A percentile compares a stretch with the other conserved stretches of the same genome.
Conservation (phyloP, 2,113 vertebrate species). For the Lycocorax pyrrhopterus region DNA sequence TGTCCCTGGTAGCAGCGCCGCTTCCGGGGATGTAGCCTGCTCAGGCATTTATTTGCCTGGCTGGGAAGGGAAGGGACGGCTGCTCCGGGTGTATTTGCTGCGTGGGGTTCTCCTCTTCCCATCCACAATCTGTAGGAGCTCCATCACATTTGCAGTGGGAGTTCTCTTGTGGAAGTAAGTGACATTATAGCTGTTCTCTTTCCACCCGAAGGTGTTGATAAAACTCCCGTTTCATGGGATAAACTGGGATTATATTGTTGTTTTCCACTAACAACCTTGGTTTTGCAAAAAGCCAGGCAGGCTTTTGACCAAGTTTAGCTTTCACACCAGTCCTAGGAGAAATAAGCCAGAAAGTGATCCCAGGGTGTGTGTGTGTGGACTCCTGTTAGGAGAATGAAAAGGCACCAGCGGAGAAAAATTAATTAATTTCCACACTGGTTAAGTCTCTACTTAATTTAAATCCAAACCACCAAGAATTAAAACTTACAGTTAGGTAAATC, state of each 20-base stretch:
- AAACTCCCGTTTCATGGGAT: background rate
- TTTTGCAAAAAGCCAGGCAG: background rate
- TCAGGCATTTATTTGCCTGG: background rate
- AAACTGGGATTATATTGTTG: background rate
- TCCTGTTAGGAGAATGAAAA: background rate
- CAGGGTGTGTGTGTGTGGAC: background rate
- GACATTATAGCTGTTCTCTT: background rate
- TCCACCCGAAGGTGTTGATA: background rate
- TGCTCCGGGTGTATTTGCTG: background rate
- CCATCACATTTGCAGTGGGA: background rate
- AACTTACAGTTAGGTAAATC: background rate
- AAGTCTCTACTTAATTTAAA: background rate
- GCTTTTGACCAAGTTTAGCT: background rate
- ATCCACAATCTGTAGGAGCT: background rate
- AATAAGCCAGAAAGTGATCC: background rate
- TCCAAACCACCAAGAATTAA: background rate
- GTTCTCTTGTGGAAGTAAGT: background rate
- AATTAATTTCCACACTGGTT: background rate
- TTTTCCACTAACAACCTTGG: background rate
- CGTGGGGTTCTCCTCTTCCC: background rate
- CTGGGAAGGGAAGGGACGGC: background rate
- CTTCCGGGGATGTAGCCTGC: background rate
- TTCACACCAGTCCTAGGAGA: background rate
- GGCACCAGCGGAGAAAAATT: background rate
- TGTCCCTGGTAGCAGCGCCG: background rate